Evolutionary conservation across 2,113 vertebrate species (phyloP).

Genomic region (Trichomycterus rosablanca): DNA sequence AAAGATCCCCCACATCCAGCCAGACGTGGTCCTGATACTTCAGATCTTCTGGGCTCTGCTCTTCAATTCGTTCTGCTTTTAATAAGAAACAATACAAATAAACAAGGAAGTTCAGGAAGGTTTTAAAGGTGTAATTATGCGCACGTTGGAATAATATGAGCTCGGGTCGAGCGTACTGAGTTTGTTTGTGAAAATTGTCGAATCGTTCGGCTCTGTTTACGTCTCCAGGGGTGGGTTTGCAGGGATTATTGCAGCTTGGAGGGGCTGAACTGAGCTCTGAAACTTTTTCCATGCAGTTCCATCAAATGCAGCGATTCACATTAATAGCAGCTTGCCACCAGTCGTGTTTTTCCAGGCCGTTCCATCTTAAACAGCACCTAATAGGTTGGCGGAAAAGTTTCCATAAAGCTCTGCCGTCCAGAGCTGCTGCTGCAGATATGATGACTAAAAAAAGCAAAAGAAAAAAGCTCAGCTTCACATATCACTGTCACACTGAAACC

Average conservation of each 20-base stretch:
- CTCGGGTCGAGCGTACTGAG: background rate
- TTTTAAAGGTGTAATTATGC: conserved; percentile 13
- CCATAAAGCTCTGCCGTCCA: too few species aligned
- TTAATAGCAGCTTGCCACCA: too few species aligned
- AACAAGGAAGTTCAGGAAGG: background rate
- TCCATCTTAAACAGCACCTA: too few species aligned
- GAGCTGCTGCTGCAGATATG: too few species aligned
- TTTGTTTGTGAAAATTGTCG: conserved; percentile 29
- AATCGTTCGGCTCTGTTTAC: conserved; percentile 17
- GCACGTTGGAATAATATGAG: conserved; percentile 10
- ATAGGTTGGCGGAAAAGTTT: too few species aligned
- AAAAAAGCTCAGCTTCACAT: too few species aligned
- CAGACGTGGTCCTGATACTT: background rate
- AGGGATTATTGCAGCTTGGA: conserved; percentile 32
- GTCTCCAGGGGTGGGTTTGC: conserved; percentile 26
- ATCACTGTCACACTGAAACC: too few species aligned
- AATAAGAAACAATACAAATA: conserved; percentile 4
- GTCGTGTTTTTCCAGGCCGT: background rate
- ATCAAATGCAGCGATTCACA: conserved; percentile 43
- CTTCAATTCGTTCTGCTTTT: background rate
- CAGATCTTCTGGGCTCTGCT: background rate
- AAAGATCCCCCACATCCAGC: background rate
- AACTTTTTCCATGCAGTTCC: conserved; percentile 31
- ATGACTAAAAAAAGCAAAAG: too few species aligned
- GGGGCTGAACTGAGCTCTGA: background rate